A percentile compares a stretch with the other conserved stretches of the same genome.
phyloP scores from a whole-genome alignment of 2,113 vertebrate species.

The Puffinus mauretanicus region DNA sequence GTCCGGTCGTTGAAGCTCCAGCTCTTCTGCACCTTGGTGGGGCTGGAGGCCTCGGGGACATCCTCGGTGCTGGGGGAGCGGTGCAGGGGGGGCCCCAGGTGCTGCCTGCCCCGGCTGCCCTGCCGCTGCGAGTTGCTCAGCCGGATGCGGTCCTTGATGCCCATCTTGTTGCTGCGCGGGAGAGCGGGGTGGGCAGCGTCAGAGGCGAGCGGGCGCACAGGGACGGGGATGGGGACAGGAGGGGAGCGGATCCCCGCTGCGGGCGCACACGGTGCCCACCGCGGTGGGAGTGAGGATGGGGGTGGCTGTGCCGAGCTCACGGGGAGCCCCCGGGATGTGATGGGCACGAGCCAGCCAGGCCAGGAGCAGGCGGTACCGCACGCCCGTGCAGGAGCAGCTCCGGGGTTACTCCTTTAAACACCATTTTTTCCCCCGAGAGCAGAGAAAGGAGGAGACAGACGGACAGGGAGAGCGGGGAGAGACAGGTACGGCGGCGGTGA shows the following conservation, averaged over 20 bases:
- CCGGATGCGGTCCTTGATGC: slow-evolving; percentile 92
- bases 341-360: neutral
- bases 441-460: neutral
- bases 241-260: rapidly evolving
- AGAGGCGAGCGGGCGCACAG: neutral
- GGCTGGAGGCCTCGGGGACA: slow-evolving; percentile 81
- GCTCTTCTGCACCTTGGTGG: slow-evolving; percentile 95
- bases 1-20: slow-evolving; percentile 99
- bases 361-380: neutral
- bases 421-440: rapidly evolving
- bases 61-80: slow-evolving; percentile 87
- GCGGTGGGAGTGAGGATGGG: rapidly evolving
- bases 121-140: slow-evolving; percentile 86
- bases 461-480: neutral
- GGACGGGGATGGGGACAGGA: neutral
- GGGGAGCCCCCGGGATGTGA: rapidly evolving
- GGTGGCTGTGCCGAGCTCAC: neutral
- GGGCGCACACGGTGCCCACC: neutral
- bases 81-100: slow-evolving; percentile 75
- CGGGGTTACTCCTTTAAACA: neutral
- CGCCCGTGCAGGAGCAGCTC: neutral
- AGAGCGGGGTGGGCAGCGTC: neutral
- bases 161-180: slow-evolving; percentile 84
- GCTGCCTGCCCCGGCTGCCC: slow-evolving; percentile 74
- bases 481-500: rapidly evolving